Percentiles rank a stretch among this genome's conserved stretches.
These are phyloP conservation scores for Chesias legatella DNA, from an alignment of 2,888 invertebrate species.

Conservation along the genomic window DNA sequence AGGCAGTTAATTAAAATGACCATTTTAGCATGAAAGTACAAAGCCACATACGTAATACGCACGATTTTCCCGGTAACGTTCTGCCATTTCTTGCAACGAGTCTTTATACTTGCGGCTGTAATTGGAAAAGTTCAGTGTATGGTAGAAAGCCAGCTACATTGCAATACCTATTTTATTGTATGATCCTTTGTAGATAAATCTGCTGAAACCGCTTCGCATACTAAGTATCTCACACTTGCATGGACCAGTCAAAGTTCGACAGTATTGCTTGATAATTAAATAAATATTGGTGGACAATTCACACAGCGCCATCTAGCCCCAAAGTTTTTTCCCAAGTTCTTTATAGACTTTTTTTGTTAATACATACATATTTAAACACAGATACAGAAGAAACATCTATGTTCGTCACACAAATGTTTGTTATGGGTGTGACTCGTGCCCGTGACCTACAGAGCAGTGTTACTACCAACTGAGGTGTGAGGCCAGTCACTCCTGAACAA, in stretches of 20 bases:
- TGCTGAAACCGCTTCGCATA: conserved; percentile 4
- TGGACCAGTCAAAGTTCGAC: conserved; percentile 3
- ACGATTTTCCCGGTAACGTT: conserved; percentile 48
- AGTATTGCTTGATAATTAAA: too few species aligned
- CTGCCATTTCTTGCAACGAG: conserved; percentile 48
- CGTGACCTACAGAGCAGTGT: too few species aligned
- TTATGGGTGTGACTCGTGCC: too few species aligned
- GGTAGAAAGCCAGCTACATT: conserved; percentile 5
- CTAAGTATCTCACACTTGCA: neutral
- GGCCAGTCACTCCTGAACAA: too few species aligned
- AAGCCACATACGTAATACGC: conserved; percentile 50
- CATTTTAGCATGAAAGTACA: neutral
- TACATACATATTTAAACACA: too few species aligned
- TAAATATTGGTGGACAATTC: too few species aligned
- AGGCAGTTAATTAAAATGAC: neutral
- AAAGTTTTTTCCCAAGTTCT: too few species aligned
- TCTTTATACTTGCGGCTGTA: conserved; percentile 57
- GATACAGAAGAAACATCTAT: too few species aligned
- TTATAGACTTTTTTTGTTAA: too few species aligned
- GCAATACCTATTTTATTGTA: conserved; percentile 8
- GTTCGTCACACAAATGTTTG: too few species aligned
- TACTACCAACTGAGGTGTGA: too few species aligned
- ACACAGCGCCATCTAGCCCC: too few species aligned
- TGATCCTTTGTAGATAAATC: conserved; percentile 13
- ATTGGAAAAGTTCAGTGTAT: conserved; percentile 23